Evolutionary conservation across 2,113 vertebrate genomes (phyloP).

Genomic region (Caracal caracal): DNA sequence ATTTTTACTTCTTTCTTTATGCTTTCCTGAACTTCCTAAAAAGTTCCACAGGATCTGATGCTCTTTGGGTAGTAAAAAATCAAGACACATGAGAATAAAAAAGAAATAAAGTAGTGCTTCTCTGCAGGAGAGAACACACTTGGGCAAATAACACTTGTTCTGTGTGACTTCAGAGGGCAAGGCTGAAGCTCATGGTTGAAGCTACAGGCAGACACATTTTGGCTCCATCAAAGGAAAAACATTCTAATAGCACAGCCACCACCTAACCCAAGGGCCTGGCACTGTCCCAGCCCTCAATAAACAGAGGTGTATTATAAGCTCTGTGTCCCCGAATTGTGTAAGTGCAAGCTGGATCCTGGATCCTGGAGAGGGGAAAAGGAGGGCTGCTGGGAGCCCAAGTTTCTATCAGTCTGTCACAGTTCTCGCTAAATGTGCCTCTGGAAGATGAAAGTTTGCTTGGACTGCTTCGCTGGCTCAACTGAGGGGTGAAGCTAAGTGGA

Average conservation of each 20-base stretch:
- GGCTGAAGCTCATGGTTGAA: background rate
- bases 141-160: background rate
- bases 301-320: conserved; percentile 60
- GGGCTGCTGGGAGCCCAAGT: background rate
- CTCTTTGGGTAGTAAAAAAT: conserved; percentile 27
- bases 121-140: background rate
- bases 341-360: background rate
- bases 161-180: conserved; percentile 38
- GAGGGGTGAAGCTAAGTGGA: background rate
- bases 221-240: conserved; percentile 62
- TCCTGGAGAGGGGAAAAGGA: background rate
- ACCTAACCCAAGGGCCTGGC: conserved; percentile 47
- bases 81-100: background rate
- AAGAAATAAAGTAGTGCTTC: background rate
- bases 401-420: background rate
- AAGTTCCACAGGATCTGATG: background rate
- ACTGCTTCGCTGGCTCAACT: background rate
- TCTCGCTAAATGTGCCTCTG: background rate
- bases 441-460: background rate
- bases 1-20: conserved; percentile 32
- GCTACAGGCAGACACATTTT: conserved; percentile 21
- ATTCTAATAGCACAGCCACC: conserved; percentile 37
- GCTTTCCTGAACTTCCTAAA: conserved; percentile 31
- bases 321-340: background rate
- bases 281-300: background rate